Conservation (phyloP, 2,113 vertebrate species). For the Gulo gulo region DNA sequence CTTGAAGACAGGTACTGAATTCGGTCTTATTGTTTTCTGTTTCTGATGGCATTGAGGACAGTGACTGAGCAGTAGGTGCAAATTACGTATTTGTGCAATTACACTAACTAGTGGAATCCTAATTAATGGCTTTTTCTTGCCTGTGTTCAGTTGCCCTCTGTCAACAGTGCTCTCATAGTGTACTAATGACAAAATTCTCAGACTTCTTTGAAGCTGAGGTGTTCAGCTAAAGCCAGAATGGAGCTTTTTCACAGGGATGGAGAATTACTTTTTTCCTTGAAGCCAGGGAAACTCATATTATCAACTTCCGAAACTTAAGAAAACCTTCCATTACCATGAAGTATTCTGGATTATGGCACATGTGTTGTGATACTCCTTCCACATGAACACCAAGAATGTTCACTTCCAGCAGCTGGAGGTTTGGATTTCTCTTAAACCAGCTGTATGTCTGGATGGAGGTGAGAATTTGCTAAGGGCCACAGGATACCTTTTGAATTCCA, state of each 20-base stretch:
- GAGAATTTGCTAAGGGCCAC: constrained; percentile 28
- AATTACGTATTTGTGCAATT: background rate
- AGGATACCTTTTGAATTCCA: background rate
- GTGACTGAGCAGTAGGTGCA: background rate
- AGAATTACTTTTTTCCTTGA: background rate
- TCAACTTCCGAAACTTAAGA: background rate
- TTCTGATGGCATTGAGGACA: background rate
- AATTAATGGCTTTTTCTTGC: background rate
- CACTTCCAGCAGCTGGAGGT: background rate
- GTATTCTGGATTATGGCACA: background rate
- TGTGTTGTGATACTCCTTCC: background rate
- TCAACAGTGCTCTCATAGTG: background rate
- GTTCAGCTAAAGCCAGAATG: background rate
- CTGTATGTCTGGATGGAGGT: constrained; percentile 26
- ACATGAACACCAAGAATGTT: background rate
- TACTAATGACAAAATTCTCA: background rate
- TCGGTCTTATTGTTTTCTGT: background rate
- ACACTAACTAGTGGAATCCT: background rate
- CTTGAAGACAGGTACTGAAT: background rate
- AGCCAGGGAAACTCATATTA: background rate
- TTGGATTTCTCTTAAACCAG: constrained; percentile 18
- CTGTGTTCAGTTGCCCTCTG: background rate
- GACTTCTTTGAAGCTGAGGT: background rate
- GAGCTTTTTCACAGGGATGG: background rate
- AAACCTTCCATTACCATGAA: background rate